These are phyloP conservation scores for Meloe dianella DNA, from an alignment of 2,888 invertebrate genomes.

Conservation along the genomic window DNA sequence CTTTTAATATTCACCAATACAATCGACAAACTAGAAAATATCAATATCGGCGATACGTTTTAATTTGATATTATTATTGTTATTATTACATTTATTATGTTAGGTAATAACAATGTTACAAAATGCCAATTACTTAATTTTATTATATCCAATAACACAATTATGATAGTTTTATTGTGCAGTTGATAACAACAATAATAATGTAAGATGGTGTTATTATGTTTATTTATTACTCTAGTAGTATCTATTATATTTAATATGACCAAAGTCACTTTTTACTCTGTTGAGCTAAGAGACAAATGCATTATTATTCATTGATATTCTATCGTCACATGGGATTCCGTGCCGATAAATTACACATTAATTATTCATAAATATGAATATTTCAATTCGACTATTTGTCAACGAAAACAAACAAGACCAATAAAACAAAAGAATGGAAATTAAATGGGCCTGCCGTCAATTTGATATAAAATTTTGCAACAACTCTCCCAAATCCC, in stretches of 20 bases:
- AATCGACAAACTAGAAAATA: not conserved
- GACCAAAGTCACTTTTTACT: slow-evolving; percentile 5
- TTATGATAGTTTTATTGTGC: slow-evolving; percentile 22
- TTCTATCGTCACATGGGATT: slow-evolving; percentile 32
- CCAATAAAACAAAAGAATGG: not conserved
- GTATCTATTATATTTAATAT: slow-evolving; percentile 3
- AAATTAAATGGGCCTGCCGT: not conserved
- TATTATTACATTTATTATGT: not conserved
- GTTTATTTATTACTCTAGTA: not conserved
- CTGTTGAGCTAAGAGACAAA: not conserved
- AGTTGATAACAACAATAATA: slow-evolving; percentile 24
- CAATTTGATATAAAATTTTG: not conserved
- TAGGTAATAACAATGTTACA: not conserved
- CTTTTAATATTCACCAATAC: slow-evolving; percentile 22
- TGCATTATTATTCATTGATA: slow-evolving; percentile 23
- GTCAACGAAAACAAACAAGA: not conserved
- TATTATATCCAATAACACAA: slow-evolving; percentile 20
- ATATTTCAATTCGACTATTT: slow-evolving; percentile 12
- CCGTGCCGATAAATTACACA: slow-evolving; percentile 35
- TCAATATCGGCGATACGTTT: not conserved
- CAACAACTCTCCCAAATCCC: not conserved
- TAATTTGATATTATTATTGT: slow-evolving; percentile 4
- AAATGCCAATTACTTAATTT: slow-evolving; percentile 27
- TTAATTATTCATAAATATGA: slow-evolving; percentile 32
- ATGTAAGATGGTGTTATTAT: slow-evolving; percentile 26